phyloP scores from a whole-genome alignment of 2,888 invertebrate genomes.

The Ommatoiulus sabulosus region DNA sequence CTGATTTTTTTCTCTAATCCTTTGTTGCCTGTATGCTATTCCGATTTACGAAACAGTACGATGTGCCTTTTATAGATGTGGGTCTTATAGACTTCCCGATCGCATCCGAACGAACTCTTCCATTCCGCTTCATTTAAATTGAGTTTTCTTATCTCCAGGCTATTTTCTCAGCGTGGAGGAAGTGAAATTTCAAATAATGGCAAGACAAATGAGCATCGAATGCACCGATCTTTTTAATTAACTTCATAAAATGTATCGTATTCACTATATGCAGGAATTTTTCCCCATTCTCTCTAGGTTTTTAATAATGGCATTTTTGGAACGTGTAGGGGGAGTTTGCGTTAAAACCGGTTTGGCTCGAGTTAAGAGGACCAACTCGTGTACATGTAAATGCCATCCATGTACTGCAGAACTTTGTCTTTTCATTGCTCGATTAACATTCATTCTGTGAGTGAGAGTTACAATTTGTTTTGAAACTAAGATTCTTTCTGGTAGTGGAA shows the following conservation, averaged over 20 bases:
- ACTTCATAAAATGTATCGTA: background rate
- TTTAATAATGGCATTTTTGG: background rate
- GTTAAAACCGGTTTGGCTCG: no score
- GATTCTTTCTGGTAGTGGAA: no score
- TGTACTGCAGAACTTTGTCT: no score
- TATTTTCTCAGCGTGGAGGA: background rate
- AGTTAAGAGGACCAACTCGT: no score
- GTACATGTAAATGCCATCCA: no score
- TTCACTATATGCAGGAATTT: background rate
- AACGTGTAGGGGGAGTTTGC: no score
- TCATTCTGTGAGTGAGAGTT: no score
- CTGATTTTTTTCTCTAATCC: background rate
- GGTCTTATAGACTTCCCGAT: background rate
- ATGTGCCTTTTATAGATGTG: background rate
- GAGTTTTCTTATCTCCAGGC: conserved; percentile 7
- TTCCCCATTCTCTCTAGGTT: background rate
- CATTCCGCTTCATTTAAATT: conserved; percentile 1
- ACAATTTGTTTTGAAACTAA: no score
- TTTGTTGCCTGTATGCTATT: no score
- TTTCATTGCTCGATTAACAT: no score
- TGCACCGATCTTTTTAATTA: background rate
- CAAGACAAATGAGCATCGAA: background rate
- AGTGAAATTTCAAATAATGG: conserved; percentile 11
- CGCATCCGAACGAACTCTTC: background rate
- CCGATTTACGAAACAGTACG: background rate